Base-by-base conservation (phyloP, 2,888 invertebrate genomes). In the Cryptocephalus primarius region DNA sequence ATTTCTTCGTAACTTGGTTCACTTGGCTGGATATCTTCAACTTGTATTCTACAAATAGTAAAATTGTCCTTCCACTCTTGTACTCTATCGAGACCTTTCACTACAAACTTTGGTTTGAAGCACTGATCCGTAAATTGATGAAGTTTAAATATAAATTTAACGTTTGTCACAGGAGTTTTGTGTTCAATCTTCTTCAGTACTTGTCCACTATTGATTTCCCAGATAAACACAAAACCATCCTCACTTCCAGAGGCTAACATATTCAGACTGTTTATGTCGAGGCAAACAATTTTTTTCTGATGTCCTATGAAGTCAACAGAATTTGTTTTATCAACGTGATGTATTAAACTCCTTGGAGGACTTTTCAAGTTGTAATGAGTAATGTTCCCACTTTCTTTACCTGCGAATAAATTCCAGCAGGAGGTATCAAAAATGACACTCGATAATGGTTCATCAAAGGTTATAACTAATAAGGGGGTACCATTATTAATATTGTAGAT, bases 151-250 rank as follows among this genome's bases (percentile, higher is more conserved):
- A 78, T 74, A 60, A 87, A 81, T 48, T 76, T 75, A 1, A 85
- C 76, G 69, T 88, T 88, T 1, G 82, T 85, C 1, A 90, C 72
- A 1, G 79, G 66, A n/a, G 85, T 87, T 68, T 85, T 87, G 55
- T 86, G 86, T 38, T 75, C 69, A 53, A 88, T 72, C 42, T 75
- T 80, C 55, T 82, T 77, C 4, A 88, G 66, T 42, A 86, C 78
- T 64, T 91, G 88, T 48, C 78, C 75, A 64, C 87, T 90, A 8
- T 72, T 70, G 46, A 90, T 78, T 57, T 92, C 84, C 92, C 93
- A 94, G 14, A 91, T 63, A 53, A 82, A 79, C 0, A 90, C 82
- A 48, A 75, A 76, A 42, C 78, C 78, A 70, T 89, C 89, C 50
- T 78, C 76, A 0, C 85, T 83, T 0, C 86, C 91, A 0, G 92